Conservation (phyloP, 2,113 vertebrate genomes). For the Brachyhypopomus occidentalis region DNA sequence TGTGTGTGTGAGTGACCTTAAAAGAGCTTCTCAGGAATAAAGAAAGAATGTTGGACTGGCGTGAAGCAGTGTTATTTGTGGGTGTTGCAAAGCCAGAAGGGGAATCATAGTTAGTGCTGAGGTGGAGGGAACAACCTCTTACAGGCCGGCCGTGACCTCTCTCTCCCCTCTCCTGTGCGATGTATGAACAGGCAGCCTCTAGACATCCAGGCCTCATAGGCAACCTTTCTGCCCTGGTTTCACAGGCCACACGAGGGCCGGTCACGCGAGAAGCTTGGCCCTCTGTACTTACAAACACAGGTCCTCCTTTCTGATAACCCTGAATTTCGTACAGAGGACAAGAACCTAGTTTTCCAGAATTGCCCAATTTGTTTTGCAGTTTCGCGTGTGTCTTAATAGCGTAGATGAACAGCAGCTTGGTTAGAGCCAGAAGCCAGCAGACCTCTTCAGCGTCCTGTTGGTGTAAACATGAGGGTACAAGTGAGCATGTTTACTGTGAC, state of each 20-base stretch:
- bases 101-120: slow-evolving; percentile 7
- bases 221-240: slow-evolving; percentile 13
- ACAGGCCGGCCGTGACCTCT: slow-evolving; percentile 10
- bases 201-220: slow-evolving; percentile 16
- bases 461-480: not conserved
- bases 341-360: slow-evolving; percentile 3
- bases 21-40: slow-evolving; percentile 11
- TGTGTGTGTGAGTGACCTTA: slow-evolving; percentile 29
- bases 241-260: not conserved
- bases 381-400: slow-evolving; percentile 22
- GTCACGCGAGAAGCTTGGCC: not conserved
- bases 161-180: slow-evolving; percentile 23
- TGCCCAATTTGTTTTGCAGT: slow-evolving; percentile 2
- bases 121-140: slow-evolving; percentile 7
- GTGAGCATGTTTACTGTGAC: not conserved
- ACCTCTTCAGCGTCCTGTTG: not conserved
- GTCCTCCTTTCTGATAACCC: slow-evolving; percentile 9
- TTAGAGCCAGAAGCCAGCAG: not conserved
- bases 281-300: not conserved
- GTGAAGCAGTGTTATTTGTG: slow-evolving; percentile 4
- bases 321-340: slow-evolving; percentile 14
- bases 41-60: slow-evolving; percentile 5
- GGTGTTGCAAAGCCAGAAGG: slow-evolving; percentile 9
- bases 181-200: slow-evolving; percentile 23
- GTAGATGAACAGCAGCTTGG: slow-evolving; percentile 4